Evolutionary conservation across 2,888 invertebrate genomes (phyloP), one percentile per base, ranked within the genome.

Genomic region (Stictocephala bisonia): DNA sequence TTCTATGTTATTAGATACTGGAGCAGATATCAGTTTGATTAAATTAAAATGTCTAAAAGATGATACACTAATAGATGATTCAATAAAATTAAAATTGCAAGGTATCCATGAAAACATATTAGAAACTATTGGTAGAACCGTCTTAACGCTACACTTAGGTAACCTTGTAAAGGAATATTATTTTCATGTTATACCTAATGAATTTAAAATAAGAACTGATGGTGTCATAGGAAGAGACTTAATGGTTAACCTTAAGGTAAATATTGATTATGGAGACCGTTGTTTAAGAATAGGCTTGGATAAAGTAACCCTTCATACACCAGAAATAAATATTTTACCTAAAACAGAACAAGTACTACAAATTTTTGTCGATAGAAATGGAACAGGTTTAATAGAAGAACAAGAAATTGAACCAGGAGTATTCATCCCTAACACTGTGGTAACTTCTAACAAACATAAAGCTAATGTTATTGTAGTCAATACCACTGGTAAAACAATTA

Each of bases 321-420:
- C n/a, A n/a, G n/a, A n/a, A n/a, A n/a, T n/a, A n/a, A n/a, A n/a
- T n/a, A n/a, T n/a, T n/a, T n/a, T n/a, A n/a, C n/a, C n/a, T n/a
- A n/a, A n/a, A n/a, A n/a, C n/a, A n/a, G n/a, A 22, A 56, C 15
- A n/a, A 27, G 26, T 15, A 22, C 22, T 26, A 6, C 11, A 2
- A 24, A 26, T 56, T 3, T 3, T 56, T 24, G 56, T 56, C 13
- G 26, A 56, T 15, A 1, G 11, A 24, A 56, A 56, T 56, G 56
- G 56, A 11, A 15, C 11, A 31, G 60, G 60, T 29, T 31, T 60
- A 29, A 60, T 60, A 29, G 60, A 60, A 15, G 29, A 60, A 29
- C 6, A 3, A 15, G 27, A 29, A 29, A 29, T 60, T 20, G 60
- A 60, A 29, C 60, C 27, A n/a, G 60, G 60, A 31, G 6, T 60